Conservation (phyloP, 2,888 invertebrate genomes). For the Thecophora atra region DNA sequence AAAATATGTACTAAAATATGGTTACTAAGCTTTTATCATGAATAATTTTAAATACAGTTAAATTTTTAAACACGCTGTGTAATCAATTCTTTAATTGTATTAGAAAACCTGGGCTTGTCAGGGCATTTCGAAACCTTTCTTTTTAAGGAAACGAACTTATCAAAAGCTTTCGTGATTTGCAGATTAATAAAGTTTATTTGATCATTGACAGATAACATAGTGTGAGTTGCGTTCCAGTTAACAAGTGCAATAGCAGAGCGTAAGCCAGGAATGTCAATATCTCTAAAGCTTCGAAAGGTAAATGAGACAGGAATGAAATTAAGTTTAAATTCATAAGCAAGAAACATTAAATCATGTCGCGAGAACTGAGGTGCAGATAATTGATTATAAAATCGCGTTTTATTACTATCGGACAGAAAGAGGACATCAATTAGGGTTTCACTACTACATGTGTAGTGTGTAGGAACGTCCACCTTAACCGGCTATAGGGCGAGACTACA, state of each 20-base stretch:
- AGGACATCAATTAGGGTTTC: slow-evolving; percentile 1
- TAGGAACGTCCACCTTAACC: not conserved
- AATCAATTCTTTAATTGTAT: not conserved
- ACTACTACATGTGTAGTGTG: not conserved
- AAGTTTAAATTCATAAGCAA: too few relatives aligned
- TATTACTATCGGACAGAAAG: not conserved
- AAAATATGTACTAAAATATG: too few relatives aligned
- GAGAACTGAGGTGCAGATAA: not conserved
- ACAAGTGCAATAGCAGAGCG: too few relatives aligned
- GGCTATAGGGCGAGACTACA: not conserved
- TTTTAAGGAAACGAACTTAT: slow-evolving; percentile 1
- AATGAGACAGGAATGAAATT: too few relatives aligned
- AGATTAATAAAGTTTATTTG: too few relatives aligned
- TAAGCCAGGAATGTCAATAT: too few relatives aligned
- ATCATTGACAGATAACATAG: too few relatives aligned
- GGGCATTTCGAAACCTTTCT: not conserved
- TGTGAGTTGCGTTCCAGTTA: too few relatives aligned
- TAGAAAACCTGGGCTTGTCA: not conserved
- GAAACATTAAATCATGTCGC: too few relatives aligned
- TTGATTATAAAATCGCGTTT: not conserved
- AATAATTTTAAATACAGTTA: too few relatives aligned
- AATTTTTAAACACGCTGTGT: not conserved
- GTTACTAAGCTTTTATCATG: too few relatives aligned
- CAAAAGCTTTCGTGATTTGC: not conserved
- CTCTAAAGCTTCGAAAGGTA: too few relatives aligned